Percentiles rank a stretch among this genome's conserved stretches.
Conservation (phyloP, 2,797 vertebrate genomes). For the Syndactyla subalaris region DNA sequence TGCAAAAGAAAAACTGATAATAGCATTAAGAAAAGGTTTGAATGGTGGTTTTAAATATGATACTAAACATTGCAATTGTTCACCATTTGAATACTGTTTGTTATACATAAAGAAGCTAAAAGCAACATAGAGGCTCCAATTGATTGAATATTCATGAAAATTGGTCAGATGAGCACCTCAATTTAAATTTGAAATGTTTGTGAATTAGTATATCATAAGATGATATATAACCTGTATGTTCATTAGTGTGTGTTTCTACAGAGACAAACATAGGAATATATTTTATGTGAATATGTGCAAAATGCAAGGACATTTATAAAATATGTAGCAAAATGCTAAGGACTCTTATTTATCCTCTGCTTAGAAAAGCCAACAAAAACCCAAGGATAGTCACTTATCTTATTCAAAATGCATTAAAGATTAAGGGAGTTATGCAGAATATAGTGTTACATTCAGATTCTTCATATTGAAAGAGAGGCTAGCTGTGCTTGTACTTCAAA, state of each 20-base stretch:
- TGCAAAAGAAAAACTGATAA: constrained; percentile 86
- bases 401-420: not conserved
- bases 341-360: constrained; percentile 2
- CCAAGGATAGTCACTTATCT: not conserved
- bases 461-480: not conserved
- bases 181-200: constrained; percentile 67
- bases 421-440: not conserved
- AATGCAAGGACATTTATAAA: not conserved
- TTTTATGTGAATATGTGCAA: constrained; percentile 1
- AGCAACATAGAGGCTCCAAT: constrained; percentile 63
- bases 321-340: not conserved
- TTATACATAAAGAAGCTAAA: constrained; percentile 83
- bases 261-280: not conserved
- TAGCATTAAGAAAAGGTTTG: constrained; percentile 83
- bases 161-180: constrained; percentile 47
- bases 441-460: not conserved
- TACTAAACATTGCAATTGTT: constrained; percentile 85
- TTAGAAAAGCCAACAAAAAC: not conserved
- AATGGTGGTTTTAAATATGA: constrained; percentile 85
- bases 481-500: not conserved
- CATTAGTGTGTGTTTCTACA: not conserved
- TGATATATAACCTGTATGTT: constrained; percentile 2
- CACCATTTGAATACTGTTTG: constrained; percentile 83
- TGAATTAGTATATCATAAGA: not conserved
- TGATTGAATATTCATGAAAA: constrained; percentile 73